Base-by-base conservation (phyloP, 2,797 vertebrate species). In the Rhabdophis nuchalis region DNA sequence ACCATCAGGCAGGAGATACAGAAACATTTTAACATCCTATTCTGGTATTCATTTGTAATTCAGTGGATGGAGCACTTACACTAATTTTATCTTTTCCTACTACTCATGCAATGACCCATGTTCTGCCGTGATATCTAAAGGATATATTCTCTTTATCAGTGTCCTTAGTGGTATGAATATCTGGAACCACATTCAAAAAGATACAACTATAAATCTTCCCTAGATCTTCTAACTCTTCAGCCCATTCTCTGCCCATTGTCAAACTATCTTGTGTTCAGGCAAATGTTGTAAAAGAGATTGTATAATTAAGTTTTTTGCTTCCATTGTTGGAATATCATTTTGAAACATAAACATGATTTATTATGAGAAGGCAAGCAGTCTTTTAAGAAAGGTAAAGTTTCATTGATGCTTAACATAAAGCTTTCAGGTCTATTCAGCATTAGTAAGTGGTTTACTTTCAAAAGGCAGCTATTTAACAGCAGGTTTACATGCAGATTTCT, bases 391-490 rank as follows among this genome's bases (percentile, higher is more conserved):
- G 87, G 94, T 94, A 95, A 89, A 16, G 93, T 96, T 97, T 97
- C 97, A 98, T 97, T 96, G 96, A 97, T 1, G 95, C 95, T 95
- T 96, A 97, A 95, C 96, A 93, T 94, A 95, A 93, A 93, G 94
- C 95, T 97, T 97, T 95, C 96, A 96, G 94, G 91, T 93, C 93
- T 95, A 96, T 77, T 77, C 94, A 95, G 91, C 87, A 97, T 96
- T 94, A 94, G 95, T 95, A 92, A 4, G 4, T 93, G 95, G 95
- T 96, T 97, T 97, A 95, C 96, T 96, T 96, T 96, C 97, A 95
- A 96, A 96, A 94, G 94, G 94, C 96, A 95, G 95, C 94, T 97
- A 95, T 97, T 97, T 97, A 97, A 96, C 96, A 97, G 96, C 96
- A 97, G 96, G 96, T 94, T 97, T 95, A 95, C 95, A 96, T 92